These are phyloP conservation scores for Hepsetus odoe DNA, from an alignment of 2,113 vertebrate species.

Conservation along the genomic window DNA sequence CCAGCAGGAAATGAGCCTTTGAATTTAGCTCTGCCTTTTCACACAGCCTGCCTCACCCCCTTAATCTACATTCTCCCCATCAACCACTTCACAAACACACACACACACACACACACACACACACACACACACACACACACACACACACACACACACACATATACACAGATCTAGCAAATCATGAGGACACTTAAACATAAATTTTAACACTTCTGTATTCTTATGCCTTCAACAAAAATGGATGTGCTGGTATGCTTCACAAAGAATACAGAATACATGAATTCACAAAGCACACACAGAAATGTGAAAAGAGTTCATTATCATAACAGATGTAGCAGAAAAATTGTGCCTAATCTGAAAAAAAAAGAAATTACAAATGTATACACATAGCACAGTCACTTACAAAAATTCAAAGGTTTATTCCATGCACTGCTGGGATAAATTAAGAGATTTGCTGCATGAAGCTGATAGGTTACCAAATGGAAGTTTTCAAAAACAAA, in stretches of 20 bases:
- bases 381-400: too few species aligned
- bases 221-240: neutral
- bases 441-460: conserved; percentile 20
- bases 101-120: conserved; percentile 16
- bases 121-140: conserved; percentile 8
- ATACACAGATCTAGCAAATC: neutral
- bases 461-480: conserved; percentile 1
- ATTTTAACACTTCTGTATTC: neutral
- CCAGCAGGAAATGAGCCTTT: conserved; percentile 34
- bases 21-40: conserved; percentile 13
- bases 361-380: neutral
- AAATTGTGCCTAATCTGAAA: neutral
- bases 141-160: conserved; percentile 21
- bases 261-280: neutral
- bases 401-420: neutral
- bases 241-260: neutral
- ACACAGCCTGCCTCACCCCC: conserved; percentile 8
- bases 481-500: neutral
- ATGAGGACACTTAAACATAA: neutral
- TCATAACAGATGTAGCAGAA: neutral
- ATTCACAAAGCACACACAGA: neutral
- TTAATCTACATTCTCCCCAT: conserved; percentile 38
- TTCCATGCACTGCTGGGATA: neutral
- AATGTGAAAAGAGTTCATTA: neutral
- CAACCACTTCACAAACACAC: conserved; percentile 14